These are phyloP conservation scores for Drosophila nigromelanica DNA, from an alignment of 1,140 invertebrate genomes.

Conservation along the genomic window DNA sequence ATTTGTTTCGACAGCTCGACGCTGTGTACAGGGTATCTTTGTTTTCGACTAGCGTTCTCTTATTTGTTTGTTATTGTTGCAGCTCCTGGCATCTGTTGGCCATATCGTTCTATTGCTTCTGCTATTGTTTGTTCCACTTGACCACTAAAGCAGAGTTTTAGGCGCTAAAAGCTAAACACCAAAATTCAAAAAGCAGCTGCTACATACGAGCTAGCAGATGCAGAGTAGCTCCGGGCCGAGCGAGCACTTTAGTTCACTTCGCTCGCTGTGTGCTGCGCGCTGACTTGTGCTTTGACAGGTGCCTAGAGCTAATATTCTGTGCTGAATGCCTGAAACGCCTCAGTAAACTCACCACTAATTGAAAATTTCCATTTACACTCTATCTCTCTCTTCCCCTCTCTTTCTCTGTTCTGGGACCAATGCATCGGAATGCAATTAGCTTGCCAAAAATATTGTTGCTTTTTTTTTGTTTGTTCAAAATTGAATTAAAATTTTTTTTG, in stretches of 20 bases:
- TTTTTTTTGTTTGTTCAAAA: constrained; percentile 13
- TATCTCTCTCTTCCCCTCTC: neutral
- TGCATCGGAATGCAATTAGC: constrained; percentile 27
- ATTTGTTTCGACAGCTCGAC: neutral
- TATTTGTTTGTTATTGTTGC: constrained; percentile 25
- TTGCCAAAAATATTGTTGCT: constrained; percentile 6
- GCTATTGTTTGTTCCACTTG: constrained; percentile 78
- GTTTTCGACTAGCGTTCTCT: neutral
- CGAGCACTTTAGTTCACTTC: constrained; percentile 69
- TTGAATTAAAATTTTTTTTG: constrained; percentile 26
- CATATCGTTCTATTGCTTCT: constrained; percentile 11
- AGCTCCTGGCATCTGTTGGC: constrained; percentile 25
- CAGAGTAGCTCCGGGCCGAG: constrained; percentile 16
- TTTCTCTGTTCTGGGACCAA: neutral
- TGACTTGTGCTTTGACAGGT: constrained; percentile 43
- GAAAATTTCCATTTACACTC: constrained; percentile 36
- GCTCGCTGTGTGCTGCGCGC: constrained; percentile 14
- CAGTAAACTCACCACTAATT: constrained; percentile 72
- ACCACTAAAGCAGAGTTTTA: constrained; percentile 82
- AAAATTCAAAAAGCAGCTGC: constrained; percentile 81
- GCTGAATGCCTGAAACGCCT: constrained; percentile 49
- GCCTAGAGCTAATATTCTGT: constrained; percentile 43
- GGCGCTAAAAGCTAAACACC: constrained; percentile 82
- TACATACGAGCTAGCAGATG: constrained; percentile 39
- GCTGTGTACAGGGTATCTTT: neutral